A percentile compares a stretch with the other conserved stretches of the same genome.
Conservation (phyloP, 1,140 invertebrate genomes). For the Sminthurinus signatus region DNA sequence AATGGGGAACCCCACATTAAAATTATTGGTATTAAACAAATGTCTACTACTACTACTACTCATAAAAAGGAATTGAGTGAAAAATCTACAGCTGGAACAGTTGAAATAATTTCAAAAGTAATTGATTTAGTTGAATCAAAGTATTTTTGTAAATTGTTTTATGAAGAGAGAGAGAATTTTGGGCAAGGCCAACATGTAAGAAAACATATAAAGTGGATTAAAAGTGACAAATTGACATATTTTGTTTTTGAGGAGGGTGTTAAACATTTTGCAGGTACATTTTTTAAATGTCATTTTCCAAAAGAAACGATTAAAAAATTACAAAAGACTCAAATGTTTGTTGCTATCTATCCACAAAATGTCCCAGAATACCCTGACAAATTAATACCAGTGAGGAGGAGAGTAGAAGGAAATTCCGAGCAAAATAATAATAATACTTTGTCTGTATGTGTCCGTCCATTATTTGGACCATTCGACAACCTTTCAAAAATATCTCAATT, state of each 20-base stretch:
- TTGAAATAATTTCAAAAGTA: slow-evolving; percentile 12
- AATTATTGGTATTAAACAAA: slow-evolving; percentile 14
- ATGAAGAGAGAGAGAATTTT: background rate
- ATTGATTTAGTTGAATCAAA: slow-evolving; percentile 21
- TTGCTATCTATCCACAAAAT: slow-evolving; percentile 24
- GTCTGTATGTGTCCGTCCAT: slow-evolving; percentile 28
- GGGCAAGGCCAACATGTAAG: no score
- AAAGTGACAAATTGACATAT: slow-evolving; percentile 16
- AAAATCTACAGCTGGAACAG: background rate
- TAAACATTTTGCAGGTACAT: slow-evolving; percentile 28
- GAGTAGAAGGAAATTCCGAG: no score
- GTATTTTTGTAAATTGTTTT: slow-evolving; percentile 30
- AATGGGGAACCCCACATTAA: slow-evolving; percentile 11
- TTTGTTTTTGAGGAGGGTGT: slow-evolving; percentile 38
- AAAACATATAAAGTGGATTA: background rate
- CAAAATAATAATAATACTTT: background rate
- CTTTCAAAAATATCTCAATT: slow-evolving; percentile 28
- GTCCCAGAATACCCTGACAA: slow-evolving; percentile 29
- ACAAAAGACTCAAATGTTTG: background rate
- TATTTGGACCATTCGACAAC: slow-evolving; percentile 36
- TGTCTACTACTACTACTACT: slow-evolving; percentile 1
- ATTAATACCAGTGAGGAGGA: slow-evolving; percentile 19
- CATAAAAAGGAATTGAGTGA: background rate
- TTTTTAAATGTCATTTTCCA: slow-evolving; percentile 32
- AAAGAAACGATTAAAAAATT: background rate